Percentiles rank a stretch among this genome's conserved stretches.
phyloP scores from a whole-genome alignment of 2,113 vertebrate species.

The Mesocricetus auratus region DNA sequence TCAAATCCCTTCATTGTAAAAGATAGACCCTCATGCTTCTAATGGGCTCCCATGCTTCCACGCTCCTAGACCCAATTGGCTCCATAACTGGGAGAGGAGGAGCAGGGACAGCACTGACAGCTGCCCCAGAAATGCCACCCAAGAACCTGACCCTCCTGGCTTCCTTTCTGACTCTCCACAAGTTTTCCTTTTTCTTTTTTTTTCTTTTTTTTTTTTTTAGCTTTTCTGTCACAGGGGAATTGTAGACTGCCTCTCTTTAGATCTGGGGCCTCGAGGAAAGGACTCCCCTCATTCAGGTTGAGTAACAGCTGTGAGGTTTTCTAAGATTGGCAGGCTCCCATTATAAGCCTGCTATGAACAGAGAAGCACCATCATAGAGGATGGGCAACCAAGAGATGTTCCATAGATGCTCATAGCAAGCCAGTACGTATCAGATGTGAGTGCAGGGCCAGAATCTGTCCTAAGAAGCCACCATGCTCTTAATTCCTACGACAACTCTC shows the following conservation, averaged over 20 bases:
- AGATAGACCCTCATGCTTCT: not conserved
- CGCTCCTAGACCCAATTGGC: not conserved
- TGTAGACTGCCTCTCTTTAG: not conserved
- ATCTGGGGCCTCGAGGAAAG: not conserved
- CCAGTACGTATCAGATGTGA: not conserved
- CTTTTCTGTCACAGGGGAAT: not conserved
- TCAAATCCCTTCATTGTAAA: not conserved
- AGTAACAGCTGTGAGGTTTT: not conserved
- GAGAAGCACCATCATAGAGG: not conserved
- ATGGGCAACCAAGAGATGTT: not conserved
- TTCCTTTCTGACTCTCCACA: not conserved
- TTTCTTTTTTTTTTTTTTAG: too few relatives aligned
- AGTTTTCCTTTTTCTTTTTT: not conserved
- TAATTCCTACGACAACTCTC: not conserved
- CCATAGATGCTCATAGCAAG: not conserved
- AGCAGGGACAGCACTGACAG: not conserved
- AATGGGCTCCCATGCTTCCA: not conserved
- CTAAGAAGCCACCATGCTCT: not conserved
- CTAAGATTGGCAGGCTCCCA: not conserved
- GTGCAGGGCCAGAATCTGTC: too few relatives aligned
- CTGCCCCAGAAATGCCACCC: not conserved
- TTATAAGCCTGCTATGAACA: not conserved
- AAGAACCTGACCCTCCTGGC: not conserved
- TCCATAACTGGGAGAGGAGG: too few relatives aligned
- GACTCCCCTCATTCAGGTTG: not conserved